Conservation (phyloP, 2,113 vertebrate species). For the Phyllopteryx taeniolatus region DNA sequence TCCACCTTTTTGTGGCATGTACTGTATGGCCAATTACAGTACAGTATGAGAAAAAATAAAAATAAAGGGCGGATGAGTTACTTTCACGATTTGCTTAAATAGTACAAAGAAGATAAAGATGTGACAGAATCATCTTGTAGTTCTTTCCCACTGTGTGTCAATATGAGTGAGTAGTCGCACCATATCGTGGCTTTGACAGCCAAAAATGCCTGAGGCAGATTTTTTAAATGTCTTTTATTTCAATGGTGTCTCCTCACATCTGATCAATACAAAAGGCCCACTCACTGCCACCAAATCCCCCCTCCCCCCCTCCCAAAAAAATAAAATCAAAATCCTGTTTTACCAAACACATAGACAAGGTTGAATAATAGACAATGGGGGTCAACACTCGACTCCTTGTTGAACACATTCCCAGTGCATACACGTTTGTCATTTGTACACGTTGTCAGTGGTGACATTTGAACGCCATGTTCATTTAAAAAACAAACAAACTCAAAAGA, state of each 20-base stretch:
- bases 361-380: neutral
- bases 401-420: neutral
- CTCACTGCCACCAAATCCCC: constrained; percentile 4
- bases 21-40: too few species aligned
- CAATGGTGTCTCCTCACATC: constrained; percentile 13
- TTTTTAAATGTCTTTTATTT: constrained; percentile 22
- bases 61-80: too few species aligned
- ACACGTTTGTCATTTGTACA: neutral
- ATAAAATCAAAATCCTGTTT: neutral
- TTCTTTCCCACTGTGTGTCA: neutral
- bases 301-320: too few species aligned
- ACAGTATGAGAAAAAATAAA: too few species aligned
- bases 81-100: too few species aligned
- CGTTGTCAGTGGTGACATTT: neutral
- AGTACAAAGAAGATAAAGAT: neutral
- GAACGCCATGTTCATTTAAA: neutral
- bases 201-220: constrained; percentile 24
- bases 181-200: constrained; percentile 30
- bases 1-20: too few species aligned
- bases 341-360: neutral
- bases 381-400: neutral
- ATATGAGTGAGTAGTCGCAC: neutral
- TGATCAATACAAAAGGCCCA: constrained; percentile 42
- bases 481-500: neutral
- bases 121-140: neutral